Evolutionary conservation across 2,113 vertebrate species (phyloP), one percentile per base, ranked within the genome.

Genomic region (Chlorodrepanis virens): DNA sequence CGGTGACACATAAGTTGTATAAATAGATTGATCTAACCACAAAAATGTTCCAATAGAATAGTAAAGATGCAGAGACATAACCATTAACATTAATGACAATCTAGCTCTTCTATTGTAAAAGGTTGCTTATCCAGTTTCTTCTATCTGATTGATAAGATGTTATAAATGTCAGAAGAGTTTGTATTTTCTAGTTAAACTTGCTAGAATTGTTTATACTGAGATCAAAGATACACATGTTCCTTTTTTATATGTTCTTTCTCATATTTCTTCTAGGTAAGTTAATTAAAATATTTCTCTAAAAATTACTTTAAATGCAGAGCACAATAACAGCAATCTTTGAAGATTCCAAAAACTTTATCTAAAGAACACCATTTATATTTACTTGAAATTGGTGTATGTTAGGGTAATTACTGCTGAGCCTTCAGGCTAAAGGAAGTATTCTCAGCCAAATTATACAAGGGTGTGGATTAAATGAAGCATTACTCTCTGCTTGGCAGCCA

Each of bases 381-480:
- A 96, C 88, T 89, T 93, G 52, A 97, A 97, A 97, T 92, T 90
- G 90, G 87, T 97, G 75, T 95, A 63, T 97, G 82, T 96, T 97
- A 94, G 83, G n/a, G 90, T 96, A 97, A 97, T 98, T 97, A 96
- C 84, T 96, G 67, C 95, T 95, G 17, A 97, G 81, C 94, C 96
- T 98, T 94, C 65, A 82, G 95, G 94, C 86, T 94, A 96, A 96
- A 96, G 97, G 96, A 96, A 97, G 94, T 90, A 87, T 69, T 94
- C 69, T 82, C 87, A 95, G 95, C 94, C 95, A 94, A 96, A 85
- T 97, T 93, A 94, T 89, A 97, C 94, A 97, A 97, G 96, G 96
- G 93, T 96, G 93, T 97, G 96, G 93, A 95, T 96, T 97, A 97
- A 97, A 96, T 92, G 86, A 96, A 97, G 94, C 96, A 97, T 97